These are phyloP conservation scores for Atherinosoma microstoma DNA, from an alignment of 2,797 vertebrate species.

Conservation along the genomic window DNA sequence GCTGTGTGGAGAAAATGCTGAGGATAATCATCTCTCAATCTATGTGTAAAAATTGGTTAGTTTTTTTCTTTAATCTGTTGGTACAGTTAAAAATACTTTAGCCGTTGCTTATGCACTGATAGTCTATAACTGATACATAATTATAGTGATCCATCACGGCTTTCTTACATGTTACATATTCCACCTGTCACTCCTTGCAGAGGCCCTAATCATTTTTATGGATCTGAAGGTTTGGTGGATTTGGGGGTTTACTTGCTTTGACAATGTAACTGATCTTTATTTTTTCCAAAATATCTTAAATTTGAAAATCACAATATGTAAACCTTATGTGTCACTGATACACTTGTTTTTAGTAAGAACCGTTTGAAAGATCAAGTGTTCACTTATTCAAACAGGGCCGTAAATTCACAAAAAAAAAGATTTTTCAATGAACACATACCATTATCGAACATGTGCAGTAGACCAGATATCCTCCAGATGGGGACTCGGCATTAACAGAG, in stretches of 20 bases:
- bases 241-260: neutral
- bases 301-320: neutral
- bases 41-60: too few species aligned
- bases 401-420: neutral
- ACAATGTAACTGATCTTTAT: neutral
- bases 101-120: neutral
- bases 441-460: slow-evolving; percentile 97
- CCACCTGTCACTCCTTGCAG: neutral
- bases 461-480: slow-evolving; percentile 92
- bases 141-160: neutral
- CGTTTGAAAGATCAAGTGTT: neutral
- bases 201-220: neutral
- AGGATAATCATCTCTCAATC: too few species aligned
- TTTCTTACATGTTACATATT: neutral
- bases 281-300: neutral
- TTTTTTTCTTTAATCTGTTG: too few species aligned
- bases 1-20: too few species aligned
- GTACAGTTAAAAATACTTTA: neutral
- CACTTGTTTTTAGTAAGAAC: too few species aligned
- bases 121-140: neutral
- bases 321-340: too few species aligned
- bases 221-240: neutral
- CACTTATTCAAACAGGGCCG: neutral
- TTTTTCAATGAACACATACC: slow-evolving; percentile 71
- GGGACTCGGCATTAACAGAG: slow-evolving; percentile 90